Evolutionary conservation across 2,797 vertebrate species (phyloP).

Genomic region (Zalophus californianus): DNA sequence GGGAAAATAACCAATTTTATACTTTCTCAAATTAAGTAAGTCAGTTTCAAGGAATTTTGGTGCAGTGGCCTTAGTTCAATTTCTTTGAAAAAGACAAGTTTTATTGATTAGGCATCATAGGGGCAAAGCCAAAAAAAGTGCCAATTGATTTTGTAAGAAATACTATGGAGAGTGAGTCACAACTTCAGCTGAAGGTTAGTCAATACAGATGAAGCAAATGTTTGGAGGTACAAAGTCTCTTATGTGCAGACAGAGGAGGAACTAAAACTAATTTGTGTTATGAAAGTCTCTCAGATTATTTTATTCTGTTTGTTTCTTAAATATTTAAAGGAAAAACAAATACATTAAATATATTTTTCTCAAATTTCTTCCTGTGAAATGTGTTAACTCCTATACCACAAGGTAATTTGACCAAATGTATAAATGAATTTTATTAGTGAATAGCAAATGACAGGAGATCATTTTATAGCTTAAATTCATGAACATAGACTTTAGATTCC

Average conservation of each 20-base stretch:
- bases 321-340: not conserved
- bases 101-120: constrained; percentile 20
- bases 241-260: not conserved
- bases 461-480: not conserved
- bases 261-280: not conserved
- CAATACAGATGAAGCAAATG: not conserved
- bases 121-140: constrained; percentile 13
- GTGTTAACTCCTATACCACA: not conserved
- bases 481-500: not conserved
- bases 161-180: constrained; percentile 22
- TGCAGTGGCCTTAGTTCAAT: not conserved
- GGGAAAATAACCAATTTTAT: not conserved
- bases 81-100: constrained; percentile 27
- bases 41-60: constrained; percentile 3
- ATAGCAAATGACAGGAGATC: not conserved
- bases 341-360: not conserved
- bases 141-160: constrained; percentile 38
- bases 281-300: not conserved
- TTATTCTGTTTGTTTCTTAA: not conserved
- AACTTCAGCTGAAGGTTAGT: not conserved
- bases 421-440: not conserved
- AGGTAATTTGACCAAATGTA: not conserved
- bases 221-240: not conserved
- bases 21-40: not conserved
- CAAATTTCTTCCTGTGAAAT: not conserved